Evolutionary conservation across 2,113 vertebrate genomes (phyloP).

Genomic region (Oryzias curvinotus): DNA sequence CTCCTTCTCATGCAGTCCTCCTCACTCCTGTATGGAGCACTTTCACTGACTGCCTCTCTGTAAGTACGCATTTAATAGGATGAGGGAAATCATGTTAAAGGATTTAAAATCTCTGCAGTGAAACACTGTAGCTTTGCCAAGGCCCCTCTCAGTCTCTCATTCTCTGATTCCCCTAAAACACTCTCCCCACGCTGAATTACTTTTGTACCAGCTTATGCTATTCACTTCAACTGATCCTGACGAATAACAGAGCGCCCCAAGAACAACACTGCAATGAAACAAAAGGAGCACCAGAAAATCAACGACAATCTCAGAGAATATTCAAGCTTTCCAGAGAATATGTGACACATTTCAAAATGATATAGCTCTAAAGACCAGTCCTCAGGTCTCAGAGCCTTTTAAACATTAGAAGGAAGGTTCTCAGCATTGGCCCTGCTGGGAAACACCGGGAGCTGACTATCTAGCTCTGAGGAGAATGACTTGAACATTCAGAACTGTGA

Average conservation of each 20-base stretch:
- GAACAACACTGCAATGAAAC: conserved; percentile 34
- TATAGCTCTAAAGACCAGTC: background rate
- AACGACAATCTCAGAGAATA: background rate
- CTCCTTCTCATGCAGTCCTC: conserved; percentile 47
- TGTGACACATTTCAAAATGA: background rate
- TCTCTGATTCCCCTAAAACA: conserved; percentile 40
- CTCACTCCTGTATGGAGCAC: conserved; percentile 45
- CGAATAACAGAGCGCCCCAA: conserved; percentile 33
- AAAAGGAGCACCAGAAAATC: conserved; percentile 10
- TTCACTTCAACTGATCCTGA: conserved; percentile 42
- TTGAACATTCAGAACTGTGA: conserved; percentile 39
- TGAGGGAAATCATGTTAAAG: conserved; percentile 78
- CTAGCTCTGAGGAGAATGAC: conserved; percentile 23
- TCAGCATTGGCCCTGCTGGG: conserved; percentile 15
- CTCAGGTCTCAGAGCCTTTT: conserved; percentile 16
- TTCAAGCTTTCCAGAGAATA: too few species aligned
- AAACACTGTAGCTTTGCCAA: conserved; percentile 62
- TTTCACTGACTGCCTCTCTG: conserved; percentile 60
- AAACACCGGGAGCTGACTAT: background rate
- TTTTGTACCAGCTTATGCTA: conserved; percentile 30
- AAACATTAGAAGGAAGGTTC: conserved; percentile 10
- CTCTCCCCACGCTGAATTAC: conserved; percentile 45
- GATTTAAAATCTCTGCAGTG: conserved; percentile 75
- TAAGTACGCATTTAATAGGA: conserved; percentile 74
- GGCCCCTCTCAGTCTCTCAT: conserved; percentile 51